Evolutionary conservation across 2,113 vertebrate species (phyloP).

Genomic region (Rhegmatorhina hoffmannsi): DNA sequence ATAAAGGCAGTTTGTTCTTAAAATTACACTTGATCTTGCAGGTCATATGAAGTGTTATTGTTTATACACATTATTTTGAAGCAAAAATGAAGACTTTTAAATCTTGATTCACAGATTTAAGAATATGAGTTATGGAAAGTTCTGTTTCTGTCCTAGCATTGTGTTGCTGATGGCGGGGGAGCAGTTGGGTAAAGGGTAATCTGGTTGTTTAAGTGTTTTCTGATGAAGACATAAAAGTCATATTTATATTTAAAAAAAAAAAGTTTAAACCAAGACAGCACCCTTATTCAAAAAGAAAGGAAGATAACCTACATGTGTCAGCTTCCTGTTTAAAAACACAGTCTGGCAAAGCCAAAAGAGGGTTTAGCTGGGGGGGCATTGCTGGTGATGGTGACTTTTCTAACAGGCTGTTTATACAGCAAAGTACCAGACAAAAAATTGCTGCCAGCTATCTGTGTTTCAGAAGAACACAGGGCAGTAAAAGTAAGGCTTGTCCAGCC

Average conservation of each 20-base stretch:
- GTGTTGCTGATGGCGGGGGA: not conserved
- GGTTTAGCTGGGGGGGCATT: not conserved
- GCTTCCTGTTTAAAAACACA: slow-evolving; percentile 21
- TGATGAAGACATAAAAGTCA: not conserved
- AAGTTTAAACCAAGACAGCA: not conserved
- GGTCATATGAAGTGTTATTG: not conserved
- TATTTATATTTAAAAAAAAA: not conserved
- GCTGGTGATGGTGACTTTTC: slow-evolving; percentile 9
- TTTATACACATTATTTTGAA: not conserved
- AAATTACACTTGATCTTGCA: not conserved
- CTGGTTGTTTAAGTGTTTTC: not conserved
- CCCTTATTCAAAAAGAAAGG: not conserved
- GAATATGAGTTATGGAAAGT: not conserved
- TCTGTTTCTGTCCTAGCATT: not conserved
- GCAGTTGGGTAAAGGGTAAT: not conserved
- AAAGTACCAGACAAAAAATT: not conserved
- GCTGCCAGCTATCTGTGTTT: not conserved
- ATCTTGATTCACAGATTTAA: not conserved
- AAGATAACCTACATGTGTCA: not conserved
- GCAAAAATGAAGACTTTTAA: not conserved
- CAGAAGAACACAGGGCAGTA: not conserved
- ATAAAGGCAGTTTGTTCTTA: not conserved
- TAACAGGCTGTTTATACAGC: slow-evolving; percentile 16
- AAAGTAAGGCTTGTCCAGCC: not conserved
- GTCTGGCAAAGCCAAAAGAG: not conserved